These are phyloP conservation scores for Discoglossus pictus DNA, from an alignment of 2,797 vertebrate genomes.

Conservation along the genomic window DNA sequence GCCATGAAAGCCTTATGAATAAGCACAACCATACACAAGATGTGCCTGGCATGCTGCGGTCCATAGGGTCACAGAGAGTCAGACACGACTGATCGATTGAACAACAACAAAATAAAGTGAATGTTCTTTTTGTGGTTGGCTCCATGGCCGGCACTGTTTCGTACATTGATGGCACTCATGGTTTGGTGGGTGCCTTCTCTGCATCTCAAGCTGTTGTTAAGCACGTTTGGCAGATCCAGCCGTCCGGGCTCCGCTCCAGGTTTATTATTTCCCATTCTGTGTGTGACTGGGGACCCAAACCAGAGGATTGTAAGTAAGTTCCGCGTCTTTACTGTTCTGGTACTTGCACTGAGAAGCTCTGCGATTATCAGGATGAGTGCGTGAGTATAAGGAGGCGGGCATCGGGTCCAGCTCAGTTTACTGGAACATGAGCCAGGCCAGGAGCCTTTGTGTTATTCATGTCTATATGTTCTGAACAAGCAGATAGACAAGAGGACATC, in stretches of 20 bases:
- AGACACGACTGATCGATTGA: too few species aligned
- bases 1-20: too few species aligned
- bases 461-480: too few species aligned
- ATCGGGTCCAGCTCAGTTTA: neutral
- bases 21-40: too few species aligned
- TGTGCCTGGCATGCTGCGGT: too few species aligned
- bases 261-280: constrained; percentile 7
- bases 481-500: too few species aligned
- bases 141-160: too few species aligned
- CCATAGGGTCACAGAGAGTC: too few species aligned
- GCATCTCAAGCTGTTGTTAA: constrained; percentile 8
- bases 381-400: neutral
- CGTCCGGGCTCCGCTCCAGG: constrained; percentile 38
- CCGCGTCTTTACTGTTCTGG: neutral
- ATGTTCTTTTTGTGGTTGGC: constrained; percentile 22
- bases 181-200: neutral
- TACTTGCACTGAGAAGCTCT: constrained; percentile 7
- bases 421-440: constrained; percentile 1
- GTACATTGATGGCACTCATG: neutral
- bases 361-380: neutral
- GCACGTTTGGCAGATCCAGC: neutral
- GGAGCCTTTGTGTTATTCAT: too few species aligned
- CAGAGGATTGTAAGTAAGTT: constrained; percentile 3
- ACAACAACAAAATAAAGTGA: too few species aligned
- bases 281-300: constrained; percentile 29